phyloP scores from a whole-genome alignment of 2,797 vertebrate genomes.

The Tadarida brasiliensis region DNA sequence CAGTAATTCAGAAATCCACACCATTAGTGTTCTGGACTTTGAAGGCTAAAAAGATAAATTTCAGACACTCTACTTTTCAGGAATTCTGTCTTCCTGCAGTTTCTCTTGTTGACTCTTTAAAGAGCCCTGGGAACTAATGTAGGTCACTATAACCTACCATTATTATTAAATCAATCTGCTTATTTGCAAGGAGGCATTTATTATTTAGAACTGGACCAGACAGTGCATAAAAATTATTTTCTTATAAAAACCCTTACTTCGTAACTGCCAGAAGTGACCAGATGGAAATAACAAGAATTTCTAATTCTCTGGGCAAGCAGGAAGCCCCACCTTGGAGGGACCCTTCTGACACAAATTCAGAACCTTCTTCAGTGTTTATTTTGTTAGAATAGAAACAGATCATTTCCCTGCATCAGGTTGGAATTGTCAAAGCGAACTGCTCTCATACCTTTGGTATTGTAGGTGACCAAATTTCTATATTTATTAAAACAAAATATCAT shows the following conservation, averaged over 20 bases:
- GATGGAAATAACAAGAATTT: constrained; percentile 27
- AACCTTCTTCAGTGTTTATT: not conserved
- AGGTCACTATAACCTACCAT: not conserved
- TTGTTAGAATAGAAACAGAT: not conserved
- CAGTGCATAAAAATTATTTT: constrained; percentile 43
- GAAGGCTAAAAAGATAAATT: constrained; percentile 12
- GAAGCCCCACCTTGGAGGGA: not conserved
- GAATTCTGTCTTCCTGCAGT: constrained; percentile 34
- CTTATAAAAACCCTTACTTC: not conserved
- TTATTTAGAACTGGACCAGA: constrained; percentile 26
- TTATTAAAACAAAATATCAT: not conserved
- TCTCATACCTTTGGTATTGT: not conserved
- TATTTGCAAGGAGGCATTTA: constrained; percentile 6
- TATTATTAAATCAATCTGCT: constrained; percentile 33
- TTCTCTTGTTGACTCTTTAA: constrained; percentile 42
- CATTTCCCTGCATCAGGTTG: not conserved
- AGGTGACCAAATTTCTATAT: not conserved
- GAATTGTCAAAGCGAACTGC: not conserved
- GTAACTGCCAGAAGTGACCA: not conserved
- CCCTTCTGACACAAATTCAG: not conserved
- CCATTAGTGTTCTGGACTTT: constrained; percentile 22
- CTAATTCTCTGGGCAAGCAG: not conserved
- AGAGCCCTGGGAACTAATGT: constrained; percentile 3
- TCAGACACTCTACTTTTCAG: constrained; percentile 59
- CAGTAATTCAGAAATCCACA: constrained; percentile 38